Base-by-base conservation (phyloP, 2,888 invertebrate genomes). In the Pollenia angustigena region DNA sequence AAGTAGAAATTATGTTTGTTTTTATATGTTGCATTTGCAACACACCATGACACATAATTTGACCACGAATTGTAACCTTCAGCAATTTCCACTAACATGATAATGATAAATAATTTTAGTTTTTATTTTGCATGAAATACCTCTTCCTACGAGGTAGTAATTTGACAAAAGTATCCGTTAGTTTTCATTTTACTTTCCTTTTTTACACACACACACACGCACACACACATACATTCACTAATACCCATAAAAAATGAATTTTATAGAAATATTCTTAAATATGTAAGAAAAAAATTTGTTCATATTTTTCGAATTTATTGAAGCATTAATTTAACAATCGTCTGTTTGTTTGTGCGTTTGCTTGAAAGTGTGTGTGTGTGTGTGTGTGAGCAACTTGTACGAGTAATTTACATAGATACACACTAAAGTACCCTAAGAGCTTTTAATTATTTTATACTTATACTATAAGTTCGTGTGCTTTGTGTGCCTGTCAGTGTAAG, bases 101-200 rank as follows among this genome's bases (percentile, higher is more conserved):
- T 74, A 74, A 84, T 87, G 84, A 78, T 56, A 68, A 78, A 78
- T 78, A 78, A 85, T 81, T 84, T 81, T 64, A 64, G 58, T 81
- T 76, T 60, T 75, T 72, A 56, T 85, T 81, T 81, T 75, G 60
- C 74, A 82, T 81, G 74, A 87, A 87, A 87, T 87, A 78, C 72
- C 85, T 85, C 84, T 88, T 86, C 82, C 75, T 87, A 87, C 79
- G 85, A 87, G 85, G 85, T 85, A 87, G 87, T 83, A 88, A 89
- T 89, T 89, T 89, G 89, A 87, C 89, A 89, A 88, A 88, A 89
- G 87, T 89, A 88, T 89, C 89, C 89, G 89, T 85, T 88, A 87
- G 84, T 87, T 88, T 88, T 88, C 83, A 79, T 81, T 85, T 85
- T 80, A 85, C 85, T 87, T 88, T 87, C 86, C 83, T 85, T 88